Evolutionary conservation across 2,888 invertebrate genomes (phyloP).

Genomic region (Morpho deidamia): DNA sequence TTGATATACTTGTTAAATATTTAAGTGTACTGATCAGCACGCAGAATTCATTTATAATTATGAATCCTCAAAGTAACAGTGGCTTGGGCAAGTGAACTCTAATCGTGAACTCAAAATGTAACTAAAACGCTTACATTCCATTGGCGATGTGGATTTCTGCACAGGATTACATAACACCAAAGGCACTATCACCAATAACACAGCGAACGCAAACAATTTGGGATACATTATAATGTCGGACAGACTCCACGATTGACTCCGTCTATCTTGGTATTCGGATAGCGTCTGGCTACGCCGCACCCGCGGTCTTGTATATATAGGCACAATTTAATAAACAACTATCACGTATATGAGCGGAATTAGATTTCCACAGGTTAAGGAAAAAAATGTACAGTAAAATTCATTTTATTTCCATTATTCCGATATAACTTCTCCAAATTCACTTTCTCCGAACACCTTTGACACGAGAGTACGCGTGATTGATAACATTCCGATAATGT

Average conservation of each 20-base stretch:
- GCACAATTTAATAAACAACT: constrained; percentile 19
- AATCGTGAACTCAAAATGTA: no score
- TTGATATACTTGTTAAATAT: no score
- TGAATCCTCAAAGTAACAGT: no score
- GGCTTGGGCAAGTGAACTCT: no score
- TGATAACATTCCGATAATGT: no score
- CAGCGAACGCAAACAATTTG: constrained; percentile 40
- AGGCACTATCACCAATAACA: constrained; percentile 31
- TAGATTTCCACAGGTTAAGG: neutral
- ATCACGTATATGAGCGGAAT: neutral
- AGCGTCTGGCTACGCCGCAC: constrained; percentile 12
- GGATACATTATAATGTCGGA: constrained; percentile 31
- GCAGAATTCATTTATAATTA: no score
- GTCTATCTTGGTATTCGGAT: constrained; percentile 5
- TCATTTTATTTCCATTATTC: no score
- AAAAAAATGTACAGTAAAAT: no score
- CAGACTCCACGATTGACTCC: neutral
- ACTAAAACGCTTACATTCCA: constrained; percentile 32
- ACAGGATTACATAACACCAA: constrained; percentile 35
- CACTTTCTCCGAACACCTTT: no score
- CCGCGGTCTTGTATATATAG: constrained; percentile 18
- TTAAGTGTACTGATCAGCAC: no score
- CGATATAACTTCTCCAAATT: no score
- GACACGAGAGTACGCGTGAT: no score
- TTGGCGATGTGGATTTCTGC: constrained; percentile 18